Conservation (phyloP, 2,113 vertebrate species). For the Ptilorrhoa leucosticta region DNA sequence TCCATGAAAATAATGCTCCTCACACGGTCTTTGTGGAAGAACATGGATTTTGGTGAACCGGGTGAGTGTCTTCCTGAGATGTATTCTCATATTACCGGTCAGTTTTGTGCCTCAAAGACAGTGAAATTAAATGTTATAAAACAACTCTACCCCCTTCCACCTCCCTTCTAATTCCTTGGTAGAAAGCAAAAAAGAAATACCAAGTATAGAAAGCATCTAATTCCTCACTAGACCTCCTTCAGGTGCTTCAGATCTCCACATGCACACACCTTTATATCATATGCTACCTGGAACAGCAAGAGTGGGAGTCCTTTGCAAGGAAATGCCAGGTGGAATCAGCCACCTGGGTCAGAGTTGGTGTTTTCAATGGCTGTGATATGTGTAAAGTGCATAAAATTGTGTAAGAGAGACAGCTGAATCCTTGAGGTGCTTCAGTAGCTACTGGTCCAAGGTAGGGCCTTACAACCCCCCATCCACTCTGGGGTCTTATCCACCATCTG, state of each 20-base stretch:
- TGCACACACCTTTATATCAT: accelerated
- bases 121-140: background rate
- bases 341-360: background rate
- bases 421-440: background rate
- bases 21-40: background rate
- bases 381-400: background rate
- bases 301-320: background rate
- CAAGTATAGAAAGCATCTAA: background rate
- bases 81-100: background rate
- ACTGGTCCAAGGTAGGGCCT: background rate
- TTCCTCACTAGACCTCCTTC: background rate
- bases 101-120: background rate
- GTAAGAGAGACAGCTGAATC: background rate
- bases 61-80: background rate
- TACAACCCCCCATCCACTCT: background rate
- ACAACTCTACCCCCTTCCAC: background rate
- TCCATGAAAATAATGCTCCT: background rate
- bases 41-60: background rate
- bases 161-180: background rate
- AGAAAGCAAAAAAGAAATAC: background rate
- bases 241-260: background rate
- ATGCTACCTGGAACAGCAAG: background rate
- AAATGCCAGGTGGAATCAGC: background rate
- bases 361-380: background rate
- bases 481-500: background rate